Evolutionary conservation across 2,797 vertebrate genomes (phyloP).

Genomic region (Rhyacichthys aspro): DNA sequence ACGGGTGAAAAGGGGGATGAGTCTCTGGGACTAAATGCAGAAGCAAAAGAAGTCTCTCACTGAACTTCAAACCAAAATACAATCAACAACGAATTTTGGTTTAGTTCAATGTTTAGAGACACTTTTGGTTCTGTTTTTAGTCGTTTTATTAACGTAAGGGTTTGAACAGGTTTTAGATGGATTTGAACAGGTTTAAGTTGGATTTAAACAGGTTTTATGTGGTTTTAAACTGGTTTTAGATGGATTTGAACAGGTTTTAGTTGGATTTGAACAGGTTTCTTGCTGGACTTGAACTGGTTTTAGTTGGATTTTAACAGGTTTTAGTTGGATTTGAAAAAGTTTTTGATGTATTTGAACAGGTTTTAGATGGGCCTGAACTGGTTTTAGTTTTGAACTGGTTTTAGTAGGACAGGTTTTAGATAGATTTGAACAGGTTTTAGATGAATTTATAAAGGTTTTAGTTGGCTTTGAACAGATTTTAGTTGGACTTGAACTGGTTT

Average conservation of each 20-base stretch:
- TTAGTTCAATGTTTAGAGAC: not conserved
- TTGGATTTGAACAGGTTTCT: too few species aligned
- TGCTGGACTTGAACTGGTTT: too few species aligned
- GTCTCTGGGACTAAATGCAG: constrained; percentile 3
- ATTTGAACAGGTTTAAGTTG: not conserved
- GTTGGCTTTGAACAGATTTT: not conserved
- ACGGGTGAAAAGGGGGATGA: constrained; percentile 8
- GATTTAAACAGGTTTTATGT: not conserved
- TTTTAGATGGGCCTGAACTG: not conserved
- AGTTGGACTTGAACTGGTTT: not conserved
- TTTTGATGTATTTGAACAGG: not conserved
- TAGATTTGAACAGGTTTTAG: too few species aligned
- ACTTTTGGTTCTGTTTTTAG: constrained; percentile 6
- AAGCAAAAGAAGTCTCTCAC: constrained; percentile 1
- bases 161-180: constrained; percentile 1
- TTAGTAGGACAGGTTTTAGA: too few species aligned
- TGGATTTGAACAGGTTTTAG: not conserved
- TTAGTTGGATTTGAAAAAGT: not conserved
- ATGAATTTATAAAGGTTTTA: not conserved
- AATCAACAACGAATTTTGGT: not conserved
- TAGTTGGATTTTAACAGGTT: not conserved
- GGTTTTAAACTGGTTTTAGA: not conserved
- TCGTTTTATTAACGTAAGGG: not conserved
- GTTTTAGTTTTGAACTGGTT: not conserved
- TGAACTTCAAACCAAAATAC: not conserved